These are phyloP conservation scores for Bujurquina vittata DNA, from an alignment of 2,113 vertebrate species.

Conservation along the genomic window DNA sequence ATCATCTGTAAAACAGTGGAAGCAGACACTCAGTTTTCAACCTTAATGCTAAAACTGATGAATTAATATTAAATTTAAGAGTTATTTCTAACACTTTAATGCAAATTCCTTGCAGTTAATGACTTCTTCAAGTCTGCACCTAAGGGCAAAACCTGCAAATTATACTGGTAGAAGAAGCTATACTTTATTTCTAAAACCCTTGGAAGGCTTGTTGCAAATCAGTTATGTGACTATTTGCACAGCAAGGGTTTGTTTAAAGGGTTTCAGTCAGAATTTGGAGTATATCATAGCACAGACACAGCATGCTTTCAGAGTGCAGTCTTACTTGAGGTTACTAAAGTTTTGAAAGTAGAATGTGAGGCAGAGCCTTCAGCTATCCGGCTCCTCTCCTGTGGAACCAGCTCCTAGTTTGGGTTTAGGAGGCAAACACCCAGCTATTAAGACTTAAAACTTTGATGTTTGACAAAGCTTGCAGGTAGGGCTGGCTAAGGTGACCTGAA, in stretches of 20 bases:
- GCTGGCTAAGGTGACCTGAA: neutral
- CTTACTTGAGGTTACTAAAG: neutral
- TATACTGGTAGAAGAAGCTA: neutral
- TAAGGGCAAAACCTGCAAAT: neutral
- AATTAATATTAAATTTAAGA: no score
- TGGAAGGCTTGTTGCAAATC: neutral
- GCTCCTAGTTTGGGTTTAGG: neutral
- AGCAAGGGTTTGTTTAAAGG: neutral
- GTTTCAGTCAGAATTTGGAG: neutral
- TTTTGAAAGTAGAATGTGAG: neutral
- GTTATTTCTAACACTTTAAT: no score
- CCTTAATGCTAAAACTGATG: no score
- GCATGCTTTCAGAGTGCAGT: neutral
- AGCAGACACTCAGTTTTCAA: no score
- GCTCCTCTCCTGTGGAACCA: neutral
- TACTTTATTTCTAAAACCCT: neutral
- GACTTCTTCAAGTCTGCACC: neutral
- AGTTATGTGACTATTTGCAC: neutral
- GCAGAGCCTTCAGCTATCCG: neutral
- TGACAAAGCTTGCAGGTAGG: neutral
- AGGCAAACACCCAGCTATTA: neutral
- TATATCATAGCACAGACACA: neutral
- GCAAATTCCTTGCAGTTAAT: neutral
- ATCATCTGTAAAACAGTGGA: no score
- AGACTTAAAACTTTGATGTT: neutral